Conservation (phyloP, 1,140 invertebrate species). For the Brachionus rotundiformis region DNA sequence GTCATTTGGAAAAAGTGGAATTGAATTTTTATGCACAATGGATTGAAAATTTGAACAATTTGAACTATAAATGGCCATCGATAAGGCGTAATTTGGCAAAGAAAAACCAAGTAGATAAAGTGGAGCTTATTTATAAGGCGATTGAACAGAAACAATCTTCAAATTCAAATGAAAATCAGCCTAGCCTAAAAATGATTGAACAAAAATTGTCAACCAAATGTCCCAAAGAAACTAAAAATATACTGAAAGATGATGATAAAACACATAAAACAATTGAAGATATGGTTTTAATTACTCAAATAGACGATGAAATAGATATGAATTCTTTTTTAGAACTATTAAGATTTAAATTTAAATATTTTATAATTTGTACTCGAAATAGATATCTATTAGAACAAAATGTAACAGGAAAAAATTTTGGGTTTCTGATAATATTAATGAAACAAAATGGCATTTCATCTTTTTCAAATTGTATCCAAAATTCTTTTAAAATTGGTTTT, state of each 20-base stretch:
- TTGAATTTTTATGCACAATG: not conserved
- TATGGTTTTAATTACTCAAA: not conserved
- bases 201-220: not conserved
- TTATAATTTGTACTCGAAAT: not conserved
- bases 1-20: not conserved
- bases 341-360: not conserved
- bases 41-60: slow-evolving; percentile 34
- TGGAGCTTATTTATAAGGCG: not conserved
- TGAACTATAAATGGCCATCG: slow-evolving; percentile 1
- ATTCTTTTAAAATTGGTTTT: not conserved
- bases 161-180: slow-evolving; percentile 27
- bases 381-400: not conserved
- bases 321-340: not conserved
- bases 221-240: no score
- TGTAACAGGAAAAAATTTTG: not conserved
- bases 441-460: not conserved
- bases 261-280: not conserved
- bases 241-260: not conserved
- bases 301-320: not conserved
- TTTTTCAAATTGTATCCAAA: not conserved
- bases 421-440: not conserved
- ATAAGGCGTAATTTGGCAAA: not conserved
- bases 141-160: slow-evolving; percentile 32
- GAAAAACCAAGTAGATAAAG: not conserved
- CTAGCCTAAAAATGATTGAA: not conserved